phyloP scores from a whole-genome alignment of 2,113 vertebrate genomes.

The Scartelaos histophorus region DNA sequence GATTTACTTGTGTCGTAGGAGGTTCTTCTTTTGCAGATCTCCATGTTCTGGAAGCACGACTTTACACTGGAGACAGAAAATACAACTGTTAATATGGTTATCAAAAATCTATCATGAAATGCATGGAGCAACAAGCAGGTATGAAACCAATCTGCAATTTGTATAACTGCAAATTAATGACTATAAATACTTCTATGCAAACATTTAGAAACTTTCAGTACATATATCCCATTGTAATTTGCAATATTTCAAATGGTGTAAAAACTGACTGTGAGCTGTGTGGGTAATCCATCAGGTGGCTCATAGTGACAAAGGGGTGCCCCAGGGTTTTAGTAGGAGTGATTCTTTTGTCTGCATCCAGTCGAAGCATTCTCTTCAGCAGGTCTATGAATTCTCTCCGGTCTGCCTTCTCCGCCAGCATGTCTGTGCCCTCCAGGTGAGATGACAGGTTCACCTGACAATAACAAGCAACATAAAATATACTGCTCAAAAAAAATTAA shows the following conservation, averaged over 20 bases:
- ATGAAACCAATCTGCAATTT: too few relatives aligned
- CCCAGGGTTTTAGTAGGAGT: conserved; percentile 95
- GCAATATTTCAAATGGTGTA: neutral
- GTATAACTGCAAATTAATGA: too few relatives aligned
- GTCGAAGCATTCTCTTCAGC: conserved; percentile 97
- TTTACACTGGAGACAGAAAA: conserved; percentile 82
- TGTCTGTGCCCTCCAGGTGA: conserved; percentile 95
- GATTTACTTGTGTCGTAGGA: conserved; percentile 93
- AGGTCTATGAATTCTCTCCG: conserved; percentile 96
- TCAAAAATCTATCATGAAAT: too few relatives aligned
- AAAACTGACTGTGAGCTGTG: conserved; percentile 93
- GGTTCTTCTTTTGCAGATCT: conserved; percentile 93
- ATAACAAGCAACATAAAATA: neutral
- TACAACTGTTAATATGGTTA: too few relatives aligned
- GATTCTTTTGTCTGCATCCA: conserved; percentile 97
- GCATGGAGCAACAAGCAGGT: too few relatives aligned
- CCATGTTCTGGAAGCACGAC: conserved; percentile 99
- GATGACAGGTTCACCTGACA: conserved; percentile 94
- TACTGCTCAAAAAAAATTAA: too few relatives aligned
- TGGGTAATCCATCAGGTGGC: conserved; percentile 94
- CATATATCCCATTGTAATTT: too few relatives aligned
- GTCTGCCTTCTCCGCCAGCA: conserved; percentile 98
- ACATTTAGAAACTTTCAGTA: too few relatives aligned
- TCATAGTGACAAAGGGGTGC: conserved; percentile 96
- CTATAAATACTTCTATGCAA: too few relatives aligned